Percentiles rank a stretch among this genome's conserved stretches.
Conservation (phyloP, 2,797 vertebrate species). For the Thaleichthys pacificus region DNA sequence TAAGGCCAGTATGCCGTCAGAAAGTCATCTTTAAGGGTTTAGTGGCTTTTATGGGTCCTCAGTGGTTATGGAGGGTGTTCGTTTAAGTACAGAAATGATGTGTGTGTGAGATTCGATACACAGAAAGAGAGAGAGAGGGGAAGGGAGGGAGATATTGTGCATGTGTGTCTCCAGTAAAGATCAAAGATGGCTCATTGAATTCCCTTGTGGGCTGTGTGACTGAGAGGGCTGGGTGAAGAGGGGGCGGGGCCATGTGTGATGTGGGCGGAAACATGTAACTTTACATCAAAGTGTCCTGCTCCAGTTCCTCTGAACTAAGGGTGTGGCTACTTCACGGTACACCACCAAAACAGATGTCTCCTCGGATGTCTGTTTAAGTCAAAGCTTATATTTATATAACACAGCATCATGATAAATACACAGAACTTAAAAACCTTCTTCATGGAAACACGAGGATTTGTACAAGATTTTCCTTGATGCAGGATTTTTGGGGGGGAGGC, state of each 20-base stretch:
- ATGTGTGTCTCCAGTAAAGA: too few relatives aligned
- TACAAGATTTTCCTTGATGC: neutral
- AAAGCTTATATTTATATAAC: neutral
- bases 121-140: too few relatives aligned
- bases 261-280: constrained; percentile 43
- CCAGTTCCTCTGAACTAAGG: constrained; percentile 67
- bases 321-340: constrained; percentile 64
- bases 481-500: neutral
- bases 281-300: constrained; percentile 55
- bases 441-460: neutral
- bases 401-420: neutral
- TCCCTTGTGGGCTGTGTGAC: neutral
- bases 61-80: too few relatives aligned
- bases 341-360: constrained; percentile 69
- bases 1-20: neutral
- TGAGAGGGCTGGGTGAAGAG: neutral
- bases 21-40: too few relatives aligned
- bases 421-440: neutral
- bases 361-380: constrained; percentile 13
- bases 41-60: too few relatives aligned
- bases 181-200: too few relatives aligned
- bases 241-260: constrained; percentile 14
- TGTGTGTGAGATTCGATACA: too few relatives aligned
- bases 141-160: too few relatives aligned
- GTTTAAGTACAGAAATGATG: too few relatives aligned